Percentiles rank a stretch among this genome's conserved stretches.
phyloP scores from a whole-genome alignment of 2,113 vertebrate species.

The Hydrolagus affinis region DNA sequence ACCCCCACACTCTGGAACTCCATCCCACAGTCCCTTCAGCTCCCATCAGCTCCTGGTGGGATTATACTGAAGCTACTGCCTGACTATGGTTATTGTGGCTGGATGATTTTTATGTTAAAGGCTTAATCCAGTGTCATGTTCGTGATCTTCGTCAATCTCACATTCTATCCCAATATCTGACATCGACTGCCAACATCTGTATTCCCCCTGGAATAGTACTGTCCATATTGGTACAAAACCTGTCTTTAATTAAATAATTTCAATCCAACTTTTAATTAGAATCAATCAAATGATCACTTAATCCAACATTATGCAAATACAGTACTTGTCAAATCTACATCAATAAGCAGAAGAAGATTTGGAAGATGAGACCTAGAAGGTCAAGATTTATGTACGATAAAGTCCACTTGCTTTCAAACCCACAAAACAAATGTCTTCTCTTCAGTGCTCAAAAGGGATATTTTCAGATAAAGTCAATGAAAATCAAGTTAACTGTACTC shows the following conservation, averaged over 20 bases:
- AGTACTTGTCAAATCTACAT: background rate
- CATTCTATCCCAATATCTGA: background rate
- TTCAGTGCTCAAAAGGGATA: background rate
- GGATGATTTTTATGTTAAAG: too few relatives aligned
- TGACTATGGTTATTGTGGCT: too few relatives aligned
- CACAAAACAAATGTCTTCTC: background rate
- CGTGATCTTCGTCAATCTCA: background rate
- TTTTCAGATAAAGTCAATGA: constrained; percentile 24
- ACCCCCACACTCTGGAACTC: too few relatives aligned
- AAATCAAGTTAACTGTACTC: background rate
- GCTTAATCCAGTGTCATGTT: too few relatives aligned
- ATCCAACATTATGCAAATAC: background rate
- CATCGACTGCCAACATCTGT: background rate
- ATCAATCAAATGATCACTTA: background rate
- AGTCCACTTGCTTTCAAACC: background rate
- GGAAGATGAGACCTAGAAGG: background rate
- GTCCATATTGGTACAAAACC: background rate
- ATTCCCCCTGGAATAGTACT: background rate
- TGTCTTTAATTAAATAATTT: background rate
- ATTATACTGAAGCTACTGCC: too few relatives aligned
- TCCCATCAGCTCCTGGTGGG: too few relatives aligned
- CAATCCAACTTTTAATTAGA: background rate
- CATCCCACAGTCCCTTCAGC: too few relatives aligned
- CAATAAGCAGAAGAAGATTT: background rate
- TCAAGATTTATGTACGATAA: constrained; percentile 10